phyloP scores from a whole-genome alignment of 1,140 invertebrate species.

The Himalopsyche phryganea region DNA sequence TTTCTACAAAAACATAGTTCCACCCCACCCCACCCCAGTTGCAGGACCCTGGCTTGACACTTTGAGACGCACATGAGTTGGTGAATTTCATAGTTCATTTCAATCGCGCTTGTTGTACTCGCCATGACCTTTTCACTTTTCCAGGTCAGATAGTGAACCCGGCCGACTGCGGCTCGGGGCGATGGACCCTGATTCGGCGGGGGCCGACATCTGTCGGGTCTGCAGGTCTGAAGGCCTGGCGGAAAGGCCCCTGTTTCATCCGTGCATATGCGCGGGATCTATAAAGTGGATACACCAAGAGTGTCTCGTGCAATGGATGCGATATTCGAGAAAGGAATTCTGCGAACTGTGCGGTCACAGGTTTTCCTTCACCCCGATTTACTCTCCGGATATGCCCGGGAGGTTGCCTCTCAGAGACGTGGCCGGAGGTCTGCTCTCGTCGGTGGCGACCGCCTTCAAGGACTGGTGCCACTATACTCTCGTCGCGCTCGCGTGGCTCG shows the following conservation, averaged over 20 bases:
- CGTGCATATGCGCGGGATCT: slow-evolving; percentile 97
- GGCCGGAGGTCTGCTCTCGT: slow-evolving; percentile 81
- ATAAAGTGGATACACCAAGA: slow-evolving; percentile 99
- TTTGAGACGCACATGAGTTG: slow-evolving; percentile 22
- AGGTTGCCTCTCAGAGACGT: slow-evolving; percentile 89
- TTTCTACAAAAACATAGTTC: too few relatives aligned
- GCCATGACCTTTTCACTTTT: slow-evolving; percentile 11
- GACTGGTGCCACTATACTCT: slow-evolving; percentile 97
- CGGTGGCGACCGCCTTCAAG: slow-evolving; percentile 85
- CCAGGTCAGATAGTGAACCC: slow-evolving; percentile 13
- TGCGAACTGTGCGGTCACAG: slow-evolving; percentile 98
- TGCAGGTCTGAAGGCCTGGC: slow-evolving; percentile 88
- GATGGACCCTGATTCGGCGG: slow-evolving; percentile 34
- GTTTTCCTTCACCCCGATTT: slow-evolving; percentile 98
- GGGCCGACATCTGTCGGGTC: slow-evolving; percentile 90
- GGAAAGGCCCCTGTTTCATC: slow-evolving; percentile 87
- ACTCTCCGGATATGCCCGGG: slow-evolving; percentile 98
- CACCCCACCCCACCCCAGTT: too few relatives aligned
- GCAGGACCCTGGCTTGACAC: too few relatives aligned
- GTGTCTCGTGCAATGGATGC: slow-evolving; percentile 85
- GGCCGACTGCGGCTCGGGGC: slow-evolving; percentile 3
- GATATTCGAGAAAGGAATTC: slow-evolving; percentile 96
- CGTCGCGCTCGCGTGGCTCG: slow-evolving; percentile 94
- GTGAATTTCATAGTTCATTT: slow-evolving; percentile 10
- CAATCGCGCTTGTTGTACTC: background rate